phyloP scores from a whole-genome alignment of 2,888 invertebrate species.

The Lasiommata megera region DNA sequence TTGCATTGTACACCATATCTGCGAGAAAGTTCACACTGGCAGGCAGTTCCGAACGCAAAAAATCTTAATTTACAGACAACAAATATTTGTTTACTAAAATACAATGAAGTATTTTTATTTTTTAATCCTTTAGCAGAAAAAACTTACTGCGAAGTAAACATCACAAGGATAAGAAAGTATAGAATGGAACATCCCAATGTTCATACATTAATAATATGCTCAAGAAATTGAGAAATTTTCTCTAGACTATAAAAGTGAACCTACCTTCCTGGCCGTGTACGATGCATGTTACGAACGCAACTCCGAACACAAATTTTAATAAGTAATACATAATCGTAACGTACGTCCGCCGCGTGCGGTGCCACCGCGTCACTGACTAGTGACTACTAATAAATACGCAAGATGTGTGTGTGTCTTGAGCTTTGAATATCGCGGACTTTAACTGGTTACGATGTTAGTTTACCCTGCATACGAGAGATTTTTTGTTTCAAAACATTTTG shows the following conservation, averaged over 20 bases:
- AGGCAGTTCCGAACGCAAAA: no score
- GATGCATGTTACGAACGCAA: slow-evolving; percentile 4
- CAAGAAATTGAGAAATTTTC: not conserved
- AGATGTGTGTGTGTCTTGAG: not conserved
- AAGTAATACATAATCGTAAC: slow-evolving; percentile 7
- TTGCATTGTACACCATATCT: no score
- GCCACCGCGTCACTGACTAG: not conserved
- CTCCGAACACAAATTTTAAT: slow-evolving; percentile 1
- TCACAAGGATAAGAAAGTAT: no score
- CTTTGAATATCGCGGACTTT: not conserved
- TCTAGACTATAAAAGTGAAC: not conserved
- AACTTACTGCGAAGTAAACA: no score
- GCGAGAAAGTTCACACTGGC: no score
- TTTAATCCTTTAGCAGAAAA: no score
- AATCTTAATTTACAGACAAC: no score
- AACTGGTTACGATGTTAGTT: not conserved
- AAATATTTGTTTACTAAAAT: no score
- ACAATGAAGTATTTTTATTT: no score
- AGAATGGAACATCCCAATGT: no score
- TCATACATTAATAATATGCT: no score
- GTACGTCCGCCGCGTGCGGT: slow-evolving; percentile 3
- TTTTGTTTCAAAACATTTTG: not conserved
- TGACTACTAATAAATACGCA: not conserved
- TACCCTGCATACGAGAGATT: not conserved
- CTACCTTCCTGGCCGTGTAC: slow-evolving; percentile 19